Evolutionary conservation across 2,797 vertebrate genomes (phyloP).

Genomic region (Chloroceryle inda): DNA sequence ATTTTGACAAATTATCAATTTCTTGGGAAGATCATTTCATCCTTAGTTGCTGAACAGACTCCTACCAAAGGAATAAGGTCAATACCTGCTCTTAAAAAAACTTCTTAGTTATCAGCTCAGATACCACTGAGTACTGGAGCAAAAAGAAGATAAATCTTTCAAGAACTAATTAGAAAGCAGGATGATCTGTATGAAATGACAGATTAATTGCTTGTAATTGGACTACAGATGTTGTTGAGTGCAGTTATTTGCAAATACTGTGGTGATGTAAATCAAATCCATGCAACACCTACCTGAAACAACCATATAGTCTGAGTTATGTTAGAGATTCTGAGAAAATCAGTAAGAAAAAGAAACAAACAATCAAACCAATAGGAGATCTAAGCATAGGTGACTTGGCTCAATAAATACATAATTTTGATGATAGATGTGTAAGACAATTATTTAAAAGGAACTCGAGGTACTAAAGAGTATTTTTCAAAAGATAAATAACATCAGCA

Average conservation of each 20-base stretch:
- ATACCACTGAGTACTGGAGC: neutral
- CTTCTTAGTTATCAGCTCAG: neutral
- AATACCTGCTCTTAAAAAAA: neutral
- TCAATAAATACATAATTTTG: neutral
- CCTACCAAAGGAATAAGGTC: neutral
- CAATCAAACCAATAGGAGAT: neutral
- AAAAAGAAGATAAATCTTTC: neutral
- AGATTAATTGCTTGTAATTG: neutral
- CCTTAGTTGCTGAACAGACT: neutral
- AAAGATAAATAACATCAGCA: neutral
- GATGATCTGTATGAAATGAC: neutral
- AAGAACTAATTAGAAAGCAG: neutral
- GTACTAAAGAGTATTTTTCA: neutral
- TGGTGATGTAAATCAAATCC: neutral
- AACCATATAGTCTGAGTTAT: neutral
- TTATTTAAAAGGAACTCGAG: neutral
- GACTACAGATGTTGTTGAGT: neutral
- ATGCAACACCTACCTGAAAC: neutral
- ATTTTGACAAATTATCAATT: neutral
- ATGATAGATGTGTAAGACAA: neutral
- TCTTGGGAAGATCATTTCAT: neutral
- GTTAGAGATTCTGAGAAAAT: neutral
- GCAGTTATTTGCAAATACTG: neutral
- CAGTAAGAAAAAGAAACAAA: neutral
- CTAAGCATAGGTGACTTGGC: neutral